Conservation (phyloP, 2,888 invertebrate species). For the Zelleria hepariella region DNA sequence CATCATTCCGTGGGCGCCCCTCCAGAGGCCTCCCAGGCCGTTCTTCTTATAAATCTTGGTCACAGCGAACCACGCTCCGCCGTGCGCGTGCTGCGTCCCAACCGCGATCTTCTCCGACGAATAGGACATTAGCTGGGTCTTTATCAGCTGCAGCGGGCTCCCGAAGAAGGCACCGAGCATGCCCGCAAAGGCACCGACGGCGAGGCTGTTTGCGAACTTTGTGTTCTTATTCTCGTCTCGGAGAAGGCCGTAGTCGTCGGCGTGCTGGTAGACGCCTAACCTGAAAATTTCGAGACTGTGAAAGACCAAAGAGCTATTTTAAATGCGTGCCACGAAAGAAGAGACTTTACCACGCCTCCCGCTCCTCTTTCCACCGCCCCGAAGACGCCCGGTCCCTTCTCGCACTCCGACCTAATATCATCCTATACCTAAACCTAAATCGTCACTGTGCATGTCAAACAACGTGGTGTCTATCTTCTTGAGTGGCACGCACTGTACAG, state of each 20-base stretch:
- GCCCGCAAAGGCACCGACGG: slow-evolving; percentile 84
- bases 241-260: slow-evolving; percentile 76
- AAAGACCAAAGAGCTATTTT: too few species aligned
- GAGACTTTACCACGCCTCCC: too few species aligned
- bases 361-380: too few species aligned
- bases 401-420: too few species aligned
- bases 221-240: slow-evolving; percentile 76
- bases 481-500: too few species aligned
- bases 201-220: slow-evolving; percentile 76
- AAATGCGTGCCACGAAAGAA: too few species aligned
- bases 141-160: slow-evolving; percentile 91
- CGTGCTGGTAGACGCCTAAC: slow-evolving; percentile 82
- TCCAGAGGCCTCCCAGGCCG: slow-evolving; percentile 74
- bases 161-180: slow-evolving; percentile 82
- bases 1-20: slow-evolving; percentile 83
- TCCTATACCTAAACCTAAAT: too few species aligned
- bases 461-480: too few species aligned
- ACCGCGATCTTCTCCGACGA: slow-evolving; percentile 85
- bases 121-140: slow-evolving; percentile 88
- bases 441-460: too few species aligned
- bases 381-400: too few species aligned
- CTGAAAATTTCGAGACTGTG: slow-evolving; percentile 41
- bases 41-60: slow-evolving; percentile 68
- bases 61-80: slow-evolving; percentile 77
- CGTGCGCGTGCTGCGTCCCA: slow-evolving; percentile 87